A percentile compares a stretch with the other conserved stretches of the same genome.
Evolutionary conservation across 2,113 vertebrate species (phyloP).

Genomic region (Nymphicus hollandicus): DNA sequence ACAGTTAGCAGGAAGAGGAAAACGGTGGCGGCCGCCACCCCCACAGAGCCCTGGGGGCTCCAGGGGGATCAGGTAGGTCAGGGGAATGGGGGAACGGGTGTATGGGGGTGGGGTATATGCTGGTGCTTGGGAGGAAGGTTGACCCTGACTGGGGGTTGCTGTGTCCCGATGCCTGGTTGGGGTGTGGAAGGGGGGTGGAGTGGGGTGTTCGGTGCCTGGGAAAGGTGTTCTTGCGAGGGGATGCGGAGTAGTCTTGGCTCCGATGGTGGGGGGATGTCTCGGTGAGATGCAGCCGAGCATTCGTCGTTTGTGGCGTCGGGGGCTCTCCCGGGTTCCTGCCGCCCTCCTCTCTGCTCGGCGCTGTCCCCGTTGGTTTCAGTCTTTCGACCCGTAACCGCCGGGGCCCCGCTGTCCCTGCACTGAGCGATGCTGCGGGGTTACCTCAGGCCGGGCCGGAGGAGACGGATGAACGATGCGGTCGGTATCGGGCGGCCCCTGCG

Average conservation of each 20-base stretch:
- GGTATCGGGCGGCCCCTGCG: not conserved
- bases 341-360: too few species aligned
- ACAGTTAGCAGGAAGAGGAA: slow-evolving; percentile 99
- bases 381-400: not conserved
- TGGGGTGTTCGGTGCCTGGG: not conserved
- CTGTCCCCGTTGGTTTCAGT: not conserved
- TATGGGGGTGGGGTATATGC: not conserved
- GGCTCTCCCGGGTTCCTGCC: not conserved
- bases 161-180: not conserved
- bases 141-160: not conserved
- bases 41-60: not conserved
- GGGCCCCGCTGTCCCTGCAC: too few species aligned
- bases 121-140: not conserved
- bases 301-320: not conserved
- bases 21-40: slow-evolving; percentile 68
- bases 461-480: not conserved
- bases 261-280: not conserved
- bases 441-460: not conserved
- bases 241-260: not conserved
- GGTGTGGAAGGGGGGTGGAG: not conserved
- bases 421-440: not conserved
- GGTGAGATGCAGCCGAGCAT: not conserved
- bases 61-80: not conserved
- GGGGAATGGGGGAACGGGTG: not conserved
- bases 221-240: not conserved